phyloP scores from a whole-genome alignment of 2,113 vertebrate species.

The Barbus barbus region DNA sequence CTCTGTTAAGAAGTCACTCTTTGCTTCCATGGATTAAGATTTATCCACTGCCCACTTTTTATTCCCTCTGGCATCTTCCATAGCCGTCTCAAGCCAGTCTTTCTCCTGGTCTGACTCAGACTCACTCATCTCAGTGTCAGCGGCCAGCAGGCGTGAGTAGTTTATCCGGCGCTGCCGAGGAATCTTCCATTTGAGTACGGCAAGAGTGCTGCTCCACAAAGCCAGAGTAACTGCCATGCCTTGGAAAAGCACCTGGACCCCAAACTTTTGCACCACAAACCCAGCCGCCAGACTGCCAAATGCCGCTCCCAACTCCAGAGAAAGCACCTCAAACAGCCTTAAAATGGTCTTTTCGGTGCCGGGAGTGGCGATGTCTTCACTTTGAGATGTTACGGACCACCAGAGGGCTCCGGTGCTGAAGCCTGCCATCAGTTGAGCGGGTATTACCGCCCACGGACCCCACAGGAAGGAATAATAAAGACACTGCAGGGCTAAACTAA shows the following conservation, averaged over 20 bases:
- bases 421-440: conserved; percentile 75
- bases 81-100: conserved; percentile 88
- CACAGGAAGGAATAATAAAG: conserved; percentile 85
- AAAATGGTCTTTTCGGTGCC: conserved; percentile 77
- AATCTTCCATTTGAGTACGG: conserved; percentile 74
- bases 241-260: conserved; percentile 73
- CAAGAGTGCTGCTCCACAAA: conserved; percentile 77
- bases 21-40: background rate
- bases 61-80: conserved; percentile 74
- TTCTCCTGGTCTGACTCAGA: conserved; percentile 81
- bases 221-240: conserved; percentile 64
- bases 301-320: conserved; percentile 70
- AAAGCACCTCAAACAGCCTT: conserved; percentile 70
- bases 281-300: conserved; percentile 82
- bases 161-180: conserved; percentile 82
- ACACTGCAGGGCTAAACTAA: conserved; percentile 74
- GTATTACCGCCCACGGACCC: conserved; percentile 79
- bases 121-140: conserved; percentile 81
- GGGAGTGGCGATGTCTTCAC: conserved; percentile 75
- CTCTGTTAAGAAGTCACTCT: background rate
- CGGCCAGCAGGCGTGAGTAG: conserved; percentile 84
- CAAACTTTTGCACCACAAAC: conserved; percentile 69
- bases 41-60: conserved; percentile 59
- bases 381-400: conserved; percentile 75
- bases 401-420: conserved; percentile 78